phyloP scores from a whole-genome alignment of 2,113 vertebrate genomes.

The Antechinus flavipes region DNA sequence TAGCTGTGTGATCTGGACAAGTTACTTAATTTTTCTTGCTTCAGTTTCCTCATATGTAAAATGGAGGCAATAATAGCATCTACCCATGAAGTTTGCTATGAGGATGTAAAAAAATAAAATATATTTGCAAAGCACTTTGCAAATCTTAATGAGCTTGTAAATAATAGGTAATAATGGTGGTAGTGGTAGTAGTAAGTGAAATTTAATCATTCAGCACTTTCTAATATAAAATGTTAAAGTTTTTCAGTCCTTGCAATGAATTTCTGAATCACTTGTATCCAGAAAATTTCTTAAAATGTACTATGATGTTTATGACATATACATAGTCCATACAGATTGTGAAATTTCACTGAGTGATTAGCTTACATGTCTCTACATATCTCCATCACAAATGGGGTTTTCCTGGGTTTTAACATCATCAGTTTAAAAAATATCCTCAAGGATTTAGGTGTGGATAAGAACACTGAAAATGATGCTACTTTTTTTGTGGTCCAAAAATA shows the following conservation, averaged over 20 bases:
- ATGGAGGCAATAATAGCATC: not conserved
- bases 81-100: not conserved
- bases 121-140: not conserved
- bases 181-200: not conserved
- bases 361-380: not conserved
- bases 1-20: not conserved
- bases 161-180: not conserved
- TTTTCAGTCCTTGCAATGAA: not conserved
- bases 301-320: not conserved
- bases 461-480: not conserved
- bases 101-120: not conserved
- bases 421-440: not conserved
- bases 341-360: not conserved
- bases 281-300: not conserved
- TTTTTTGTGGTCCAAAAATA: not conserved
- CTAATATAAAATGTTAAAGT: not conserved
- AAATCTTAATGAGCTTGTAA: not conserved
- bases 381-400: not conserved
- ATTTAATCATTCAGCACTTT: not conserved
- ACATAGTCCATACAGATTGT: not conserved
- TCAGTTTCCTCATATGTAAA: not conserved
- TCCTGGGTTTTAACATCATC: not conserved
- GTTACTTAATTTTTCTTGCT: not conserved
- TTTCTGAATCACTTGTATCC: not conserved
- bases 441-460: not conserved